Conservation (phyloP, 2,113 vertebrate genomes). For the Phrynocephalus versicolor region DNA sequence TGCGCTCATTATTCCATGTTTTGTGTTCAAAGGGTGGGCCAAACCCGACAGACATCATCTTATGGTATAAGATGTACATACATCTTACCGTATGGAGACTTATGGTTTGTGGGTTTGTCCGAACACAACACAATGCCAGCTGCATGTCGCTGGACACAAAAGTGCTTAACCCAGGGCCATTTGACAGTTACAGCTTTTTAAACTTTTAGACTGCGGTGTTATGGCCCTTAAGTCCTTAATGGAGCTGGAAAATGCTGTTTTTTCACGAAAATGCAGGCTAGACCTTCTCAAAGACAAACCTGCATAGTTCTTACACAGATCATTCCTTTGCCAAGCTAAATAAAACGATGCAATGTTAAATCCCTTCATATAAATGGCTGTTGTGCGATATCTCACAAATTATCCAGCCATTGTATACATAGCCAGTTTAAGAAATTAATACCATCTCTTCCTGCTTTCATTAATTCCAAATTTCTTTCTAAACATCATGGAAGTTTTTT, state of each 20-base stretch:
- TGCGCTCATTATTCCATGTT: no score
- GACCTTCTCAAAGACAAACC: not conserved
- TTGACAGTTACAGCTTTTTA: not conserved
- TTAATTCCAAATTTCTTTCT: constrained; percentile 46
- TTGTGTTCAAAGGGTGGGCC: not conserved
- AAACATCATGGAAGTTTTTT: constrained; percentile 37
- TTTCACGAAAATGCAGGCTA: not conserved
- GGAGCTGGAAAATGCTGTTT: not conserved
- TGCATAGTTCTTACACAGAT: not conserved
- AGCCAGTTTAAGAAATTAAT: constrained; percentile 6
- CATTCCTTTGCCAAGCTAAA: not conserved
- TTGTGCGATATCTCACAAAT: not conserved
- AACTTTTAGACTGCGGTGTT: no score
- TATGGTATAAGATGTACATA: no score
- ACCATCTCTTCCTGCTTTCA: constrained; percentile 16
- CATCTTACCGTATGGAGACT: no score
- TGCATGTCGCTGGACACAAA: not conserved
- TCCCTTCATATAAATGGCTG: not conserved
- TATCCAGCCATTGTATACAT: constrained; percentile 6
- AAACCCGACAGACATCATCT: not conserved
- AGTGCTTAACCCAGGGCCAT: not conserved
- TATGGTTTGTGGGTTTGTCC: no score
- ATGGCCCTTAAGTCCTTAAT: no score
- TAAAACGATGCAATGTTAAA: not conserved
- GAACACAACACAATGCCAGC: no score